These are phyloP conservation scores for Podarcis raffonei DNA, from an alignment of 2,113 vertebrate genomes.

Conservation along the genomic window DNA sequence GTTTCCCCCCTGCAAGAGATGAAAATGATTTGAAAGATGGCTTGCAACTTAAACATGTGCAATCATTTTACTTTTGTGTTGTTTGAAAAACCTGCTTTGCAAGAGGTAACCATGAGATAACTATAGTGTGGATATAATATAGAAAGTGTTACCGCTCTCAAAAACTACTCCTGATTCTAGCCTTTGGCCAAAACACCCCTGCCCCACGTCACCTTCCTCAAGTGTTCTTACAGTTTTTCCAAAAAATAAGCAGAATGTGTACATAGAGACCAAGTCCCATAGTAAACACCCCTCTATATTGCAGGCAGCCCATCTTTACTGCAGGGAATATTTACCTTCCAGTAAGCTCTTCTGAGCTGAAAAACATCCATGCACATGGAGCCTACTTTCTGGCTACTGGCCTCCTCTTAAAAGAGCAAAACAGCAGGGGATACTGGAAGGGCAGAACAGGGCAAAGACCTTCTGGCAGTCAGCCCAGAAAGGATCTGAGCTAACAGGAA, in stretches of 20 bases:
- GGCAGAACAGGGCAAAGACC: background rate
- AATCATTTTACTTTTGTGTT: background rate
- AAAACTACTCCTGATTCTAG: background rate
- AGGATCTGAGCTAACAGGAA: background rate
- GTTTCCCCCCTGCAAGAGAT: background rate
- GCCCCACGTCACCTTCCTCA: too few species aligned
- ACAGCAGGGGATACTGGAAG: background rate
- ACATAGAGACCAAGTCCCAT: background rate
- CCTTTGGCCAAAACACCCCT: background rate
- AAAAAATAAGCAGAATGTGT: background rate
- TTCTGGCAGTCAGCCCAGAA: conserved; percentile 1
- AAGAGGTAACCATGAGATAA: background rate
- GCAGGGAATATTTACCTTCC: rapidly evolving
- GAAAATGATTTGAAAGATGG: background rate
- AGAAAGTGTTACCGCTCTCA: background rate
- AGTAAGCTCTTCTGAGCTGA: background rate
- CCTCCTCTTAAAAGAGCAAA: background rate
- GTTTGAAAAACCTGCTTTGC: background rate
- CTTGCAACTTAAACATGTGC: background rate
- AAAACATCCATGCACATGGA: background rate
- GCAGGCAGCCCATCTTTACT: rapidly evolving
- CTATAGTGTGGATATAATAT: background rate
- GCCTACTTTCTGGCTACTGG: background rate
- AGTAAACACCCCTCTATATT: rapidly evolving
- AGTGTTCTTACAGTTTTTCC: background rate